A percentile compares a stretch with the other conserved stretches of the same genome.
Evolutionary conservation across 1,140 invertebrate genomes (phyloP).

Genomic region (Melitaea cinxia): DNA sequence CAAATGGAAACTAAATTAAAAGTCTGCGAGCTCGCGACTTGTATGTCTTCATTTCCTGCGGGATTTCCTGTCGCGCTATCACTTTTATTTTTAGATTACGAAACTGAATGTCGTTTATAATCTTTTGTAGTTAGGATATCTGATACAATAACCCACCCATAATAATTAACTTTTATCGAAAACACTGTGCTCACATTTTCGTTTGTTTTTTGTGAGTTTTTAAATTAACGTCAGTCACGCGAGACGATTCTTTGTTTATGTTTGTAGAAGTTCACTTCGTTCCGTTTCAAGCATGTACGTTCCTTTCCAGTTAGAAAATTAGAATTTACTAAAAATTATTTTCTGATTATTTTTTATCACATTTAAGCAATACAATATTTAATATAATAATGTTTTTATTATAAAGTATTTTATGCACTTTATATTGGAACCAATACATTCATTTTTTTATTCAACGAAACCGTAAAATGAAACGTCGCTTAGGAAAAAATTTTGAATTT

Average conservation of each 20-base stretch:
- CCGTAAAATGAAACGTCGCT: neutral
- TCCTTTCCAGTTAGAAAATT: neutral
- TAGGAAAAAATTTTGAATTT: conserved; percentile 10
- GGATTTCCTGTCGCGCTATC: conserved; percentile 62
- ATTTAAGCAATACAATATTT: neutral
- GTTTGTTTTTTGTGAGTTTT: conserved; percentile 29
- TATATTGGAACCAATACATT: no score
- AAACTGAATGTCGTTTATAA: conserved; percentile 21
- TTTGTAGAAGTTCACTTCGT: conserved; percentile 23
- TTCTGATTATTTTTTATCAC: neutral
- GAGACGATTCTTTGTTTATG: conserved; percentile 33
- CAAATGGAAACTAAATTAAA: conserved; percentile 58
- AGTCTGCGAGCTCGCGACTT: conserved; percentile 57
- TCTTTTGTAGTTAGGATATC: conserved; percentile 16
- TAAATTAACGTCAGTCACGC: conserved; percentile 37
- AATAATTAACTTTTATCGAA: conserved; percentile 11
- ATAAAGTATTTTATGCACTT: no score
- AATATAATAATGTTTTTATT: neutral
- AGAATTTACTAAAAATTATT: neutral
- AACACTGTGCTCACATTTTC: conserved; percentile 32
- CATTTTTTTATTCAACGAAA: neutral
- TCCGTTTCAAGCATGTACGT: conserved; percentile 19
- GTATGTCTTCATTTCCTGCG: conserved; percentile 70
- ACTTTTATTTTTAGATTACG: conserved; percentile 58
- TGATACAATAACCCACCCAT: conserved; percentile 11